These are phyloP conservation scores for Onychomys arenicola DNA, from an alignment of 2,797 vertebrate genomes.

Conservation along the genomic window DNA sequence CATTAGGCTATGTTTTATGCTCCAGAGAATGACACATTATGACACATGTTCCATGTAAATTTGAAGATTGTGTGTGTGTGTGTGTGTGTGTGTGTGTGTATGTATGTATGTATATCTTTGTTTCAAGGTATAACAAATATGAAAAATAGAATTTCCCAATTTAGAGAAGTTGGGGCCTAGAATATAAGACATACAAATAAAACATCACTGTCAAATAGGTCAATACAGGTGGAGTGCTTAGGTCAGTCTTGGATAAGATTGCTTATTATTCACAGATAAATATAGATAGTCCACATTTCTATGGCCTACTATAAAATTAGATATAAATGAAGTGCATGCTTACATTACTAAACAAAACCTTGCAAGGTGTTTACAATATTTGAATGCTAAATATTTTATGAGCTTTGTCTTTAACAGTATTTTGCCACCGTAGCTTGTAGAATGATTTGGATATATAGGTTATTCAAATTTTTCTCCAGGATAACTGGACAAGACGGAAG, in stretches of 20 bases:
- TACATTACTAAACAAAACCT: background rate
- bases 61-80: background rate
- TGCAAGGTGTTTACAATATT: background rate
- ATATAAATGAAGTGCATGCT: constrained; percentile 24
- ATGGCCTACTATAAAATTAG: constrained; percentile 43
- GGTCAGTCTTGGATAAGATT: constrained; percentile 59
- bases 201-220: constrained; percentile 70
- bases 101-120: background rate
- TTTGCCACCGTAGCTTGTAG: constrained; percentile 20
- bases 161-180: background rate
- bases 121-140: background rate
- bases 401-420: constrained; percentile 28
- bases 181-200: constrained; percentile 77
- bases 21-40: background rate
- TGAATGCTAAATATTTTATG: constrained; percentile 27
- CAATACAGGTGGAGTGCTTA: constrained; percentile 27
- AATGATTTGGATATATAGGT: constrained; percentile 44
- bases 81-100: no score
- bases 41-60: background rate
- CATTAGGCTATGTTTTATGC: background rate
- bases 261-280: constrained; percentile 57
- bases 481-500: background rate
- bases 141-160: background rate
- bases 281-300: background rate
- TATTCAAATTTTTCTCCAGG: constrained; percentile 35